Evolutionary conservation across 1,140 invertebrate species (phyloP), one percentile per base, ranked within the genome.

Genomic region (Bombus consobrinus): DNA sequence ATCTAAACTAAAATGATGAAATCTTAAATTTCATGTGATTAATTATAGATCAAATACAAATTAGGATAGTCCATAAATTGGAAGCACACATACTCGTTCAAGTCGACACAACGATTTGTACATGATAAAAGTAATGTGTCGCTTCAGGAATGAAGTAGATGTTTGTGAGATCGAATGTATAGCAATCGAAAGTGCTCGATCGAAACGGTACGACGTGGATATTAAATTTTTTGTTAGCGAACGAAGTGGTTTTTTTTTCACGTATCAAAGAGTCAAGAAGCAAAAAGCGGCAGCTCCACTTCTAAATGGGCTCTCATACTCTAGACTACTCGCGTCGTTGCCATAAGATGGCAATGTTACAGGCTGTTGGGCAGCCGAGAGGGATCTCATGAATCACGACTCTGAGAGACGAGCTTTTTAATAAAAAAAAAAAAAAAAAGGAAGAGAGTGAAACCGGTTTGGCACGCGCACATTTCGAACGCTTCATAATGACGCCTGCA

Each of bases 301-400:
- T 85, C 78, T 86, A 89, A 90, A 93, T 93, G 78, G 88, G 57
- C 79, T 79, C 85, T 77, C 87, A 77, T 76, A 81, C 88, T 87
- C 84, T 85, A 57, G 80, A 87, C 47, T 34, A 39, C 86, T 83
- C 78, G 86, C 86, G 77, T 88, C 91, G 78, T 83, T 89, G 88
- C 92, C 92, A 92, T 94, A 93, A 93, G 91, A 92, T 89, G 83
- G 90, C 92, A 94, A 94, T 94, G 93, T 94, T 93, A 94, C 94
- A 93, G 93, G 86, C 88, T 88, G 93, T 94, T 94, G 92, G 91
- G 88, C 90, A 93, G 85, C 88, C 75, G 71, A 92, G 88, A 92
- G 88, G 91, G 90, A 90, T 91, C 84, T 86, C 89, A 93, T 94
- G 92, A 93, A 94, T 94, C 94, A 93, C 92, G 72, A 41, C 87